Conservation (phyloP, 2,888 invertebrate genomes). For the Netelia fuscicornis region DNA sequence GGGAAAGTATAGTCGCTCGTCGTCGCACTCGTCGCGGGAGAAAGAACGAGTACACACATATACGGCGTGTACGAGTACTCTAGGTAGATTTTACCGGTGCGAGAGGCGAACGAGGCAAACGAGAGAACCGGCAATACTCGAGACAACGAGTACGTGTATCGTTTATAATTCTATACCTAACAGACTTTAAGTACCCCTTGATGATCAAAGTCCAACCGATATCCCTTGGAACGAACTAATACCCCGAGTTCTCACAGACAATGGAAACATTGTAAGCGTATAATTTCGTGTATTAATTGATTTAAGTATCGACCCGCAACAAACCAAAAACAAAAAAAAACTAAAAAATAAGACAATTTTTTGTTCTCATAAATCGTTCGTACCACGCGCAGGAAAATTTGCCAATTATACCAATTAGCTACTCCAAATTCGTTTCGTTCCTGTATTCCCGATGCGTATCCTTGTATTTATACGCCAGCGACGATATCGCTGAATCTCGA, state of each 20-base stretch:
- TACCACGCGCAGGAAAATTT: too few relatives aligned
- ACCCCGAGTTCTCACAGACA: neutral
- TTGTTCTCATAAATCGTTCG: too few relatives aligned
- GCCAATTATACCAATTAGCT: too few relatives aligned
- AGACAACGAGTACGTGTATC: constrained; percentile 62
- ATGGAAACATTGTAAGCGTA: neutral
- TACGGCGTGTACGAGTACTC: neutral
- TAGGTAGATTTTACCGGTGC: constrained; percentile 38
- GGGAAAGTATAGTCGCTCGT: constrained; percentile 45
- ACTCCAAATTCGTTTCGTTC: neutral
- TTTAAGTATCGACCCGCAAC: neutral
- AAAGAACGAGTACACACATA: constrained; percentile 15
- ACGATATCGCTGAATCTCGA: constrained; percentile 50
- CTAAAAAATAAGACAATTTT: too few relatives aligned
- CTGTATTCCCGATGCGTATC: constrained; percentile 20
- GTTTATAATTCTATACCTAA: constrained; percentile 77
- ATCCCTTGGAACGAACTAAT: constrained; percentile 74
- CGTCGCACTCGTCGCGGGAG: constrained; percentile 29
- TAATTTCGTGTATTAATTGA: neutral
- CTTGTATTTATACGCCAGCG: constrained; percentile 29
- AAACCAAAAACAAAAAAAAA: too few relatives aligned
- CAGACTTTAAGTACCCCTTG: constrained; percentile 73
- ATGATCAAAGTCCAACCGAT: constrained; percentile 74
- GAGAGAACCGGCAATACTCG: constrained; percentile 14
- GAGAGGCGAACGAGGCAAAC: constrained; percentile 19